phyloP scores from a whole-genome alignment of 1,140 invertebrate species.

The Potamilus streckersoni region DNA sequence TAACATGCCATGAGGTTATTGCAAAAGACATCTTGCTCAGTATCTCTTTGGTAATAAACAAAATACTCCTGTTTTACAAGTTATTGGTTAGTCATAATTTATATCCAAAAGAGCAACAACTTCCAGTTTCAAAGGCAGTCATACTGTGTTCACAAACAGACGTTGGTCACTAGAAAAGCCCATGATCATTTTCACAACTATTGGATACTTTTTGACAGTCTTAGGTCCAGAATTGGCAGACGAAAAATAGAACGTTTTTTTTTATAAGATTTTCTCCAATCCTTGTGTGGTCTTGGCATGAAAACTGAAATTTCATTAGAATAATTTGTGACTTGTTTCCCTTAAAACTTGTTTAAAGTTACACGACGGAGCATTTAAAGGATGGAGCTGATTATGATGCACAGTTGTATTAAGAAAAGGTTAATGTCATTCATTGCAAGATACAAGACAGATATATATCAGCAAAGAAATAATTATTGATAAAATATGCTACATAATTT shows the following conservation, averaged over 20 bases:
- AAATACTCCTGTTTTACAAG: conserved; percentile 9
- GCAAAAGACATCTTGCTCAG: not conserved
- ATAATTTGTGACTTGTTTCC: too few relatives aligned
- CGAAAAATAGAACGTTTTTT: conserved; percentile 6
- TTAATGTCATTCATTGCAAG: too few relatives aligned
- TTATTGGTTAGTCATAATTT: conserved; percentile 35
- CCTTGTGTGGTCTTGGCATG: not conserved
- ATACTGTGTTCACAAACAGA: conserved; percentile 20
- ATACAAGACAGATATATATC: too few relatives aligned
- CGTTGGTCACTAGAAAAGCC: conserved; percentile 24
- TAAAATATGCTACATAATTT: too few relatives aligned
- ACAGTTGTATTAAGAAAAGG: too few relatives aligned
- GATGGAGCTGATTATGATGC: too few relatives aligned
- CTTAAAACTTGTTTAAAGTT: too few relatives aligned
- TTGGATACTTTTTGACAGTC: conserved; percentile 17
- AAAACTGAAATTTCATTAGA: too few relatives aligned
- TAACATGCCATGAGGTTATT: not conserved
- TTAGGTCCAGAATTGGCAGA: conserved; percentile 25
- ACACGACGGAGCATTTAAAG: too few relatives aligned
- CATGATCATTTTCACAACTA: conserved; percentile 25
- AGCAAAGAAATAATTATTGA: too few relatives aligned
- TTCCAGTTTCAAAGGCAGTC: conserved; percentile 24
- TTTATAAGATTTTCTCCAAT: conserved; percentile 18
- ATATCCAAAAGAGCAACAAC: conserved; percentile 28
- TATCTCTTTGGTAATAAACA: not conserved